A percentile compares a stretch with the other conserved stretches of the same genome.
Conservation (phyloP, 1,140 invertebrate species). For the Drosophila tani region DNA sequence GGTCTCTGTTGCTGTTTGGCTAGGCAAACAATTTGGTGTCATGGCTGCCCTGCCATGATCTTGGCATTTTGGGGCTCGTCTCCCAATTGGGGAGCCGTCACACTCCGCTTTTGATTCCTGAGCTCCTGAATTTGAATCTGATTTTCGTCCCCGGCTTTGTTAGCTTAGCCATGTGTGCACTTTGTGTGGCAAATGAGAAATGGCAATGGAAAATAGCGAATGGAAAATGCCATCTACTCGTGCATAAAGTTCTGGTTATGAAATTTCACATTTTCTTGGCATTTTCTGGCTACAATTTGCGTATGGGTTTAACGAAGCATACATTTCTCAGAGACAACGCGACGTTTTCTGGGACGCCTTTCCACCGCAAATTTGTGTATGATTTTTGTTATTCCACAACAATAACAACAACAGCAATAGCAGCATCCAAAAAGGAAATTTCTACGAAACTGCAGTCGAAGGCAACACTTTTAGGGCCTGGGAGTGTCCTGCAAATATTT, state of each 20-base stretch:
- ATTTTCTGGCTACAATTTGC: slow-evolving; percentile 64
- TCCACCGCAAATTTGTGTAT: slow-evolving; percentile 76
- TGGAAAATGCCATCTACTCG: slow-evolving; percentile 51
- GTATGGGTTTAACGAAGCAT: slow-evolving; percentile 78
- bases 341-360: neutral
- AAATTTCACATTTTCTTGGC: slow-evolving; percentile 68
- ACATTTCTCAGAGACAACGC: slow-evolving; percentile 20
- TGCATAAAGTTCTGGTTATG: slow-evolving; percentile 62
- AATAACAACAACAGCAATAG: neutral
- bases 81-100: slow-evolving; percentile 22
- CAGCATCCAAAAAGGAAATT: neutral
- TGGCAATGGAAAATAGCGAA: slow-evolving; percentile 5
- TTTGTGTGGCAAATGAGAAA: slow-evolving; percentile 21
- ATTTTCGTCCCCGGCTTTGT: slow-evolving; percentile 43
- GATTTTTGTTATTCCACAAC: slow-evolving; percentile 59
- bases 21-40: slow-evolving; percentile 72
- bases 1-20: slow-evolving; percentile 72
- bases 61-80: slow-evolving; percentile 52
- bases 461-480: slow-evolving; percentile 45
- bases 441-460: slow-evolving; percentile 20
- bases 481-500: slow-evolving; percentile 66
- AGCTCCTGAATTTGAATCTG: slow-evolving; percentile 28
- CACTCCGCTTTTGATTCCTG: slow-evolving; percentile 17
- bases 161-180: slow-evolving; percentile 36
- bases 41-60: slow-evolving; percentile 62